These are phyloP conservation scores for Erythrocercus mccallii DNA, from an alignment of 2,113 vertebrate genomes.

Conservation along the genomic window DNA sequence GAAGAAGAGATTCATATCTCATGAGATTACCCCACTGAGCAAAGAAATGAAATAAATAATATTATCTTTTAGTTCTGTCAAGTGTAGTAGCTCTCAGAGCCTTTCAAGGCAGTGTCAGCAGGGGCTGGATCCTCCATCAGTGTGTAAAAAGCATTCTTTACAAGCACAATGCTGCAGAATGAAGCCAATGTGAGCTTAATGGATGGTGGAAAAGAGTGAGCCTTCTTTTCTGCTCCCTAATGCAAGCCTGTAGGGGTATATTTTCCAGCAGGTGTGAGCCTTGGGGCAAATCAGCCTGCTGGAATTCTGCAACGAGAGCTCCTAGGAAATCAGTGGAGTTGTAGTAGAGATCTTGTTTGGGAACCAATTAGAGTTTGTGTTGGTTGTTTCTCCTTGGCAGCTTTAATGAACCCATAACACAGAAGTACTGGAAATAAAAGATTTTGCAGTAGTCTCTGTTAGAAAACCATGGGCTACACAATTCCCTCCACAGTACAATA, in stretches of 20 bases:
- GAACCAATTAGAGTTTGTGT: conserved; percentile 32
- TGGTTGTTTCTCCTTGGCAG: not conserved
- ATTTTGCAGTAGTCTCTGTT: not conserved
- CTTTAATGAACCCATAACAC: conserved; percentile 6
- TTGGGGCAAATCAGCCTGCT: conserved; percentile 9
- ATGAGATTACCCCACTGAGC: conserved; percentile 11
- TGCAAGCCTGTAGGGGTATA: not conserved
- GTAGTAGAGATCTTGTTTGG: not conserved
- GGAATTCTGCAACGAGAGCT: not conserved
- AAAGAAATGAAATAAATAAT: conserved; percentile 49
- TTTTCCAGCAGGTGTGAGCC: not conserved
- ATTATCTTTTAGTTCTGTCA: conserved; percentile 1
- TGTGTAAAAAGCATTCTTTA: not conserved
- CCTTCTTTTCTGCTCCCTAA: not conserved
- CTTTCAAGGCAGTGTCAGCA: conserved; percentile 21
- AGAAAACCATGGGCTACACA: not conserved
- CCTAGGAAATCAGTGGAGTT: not conserved
- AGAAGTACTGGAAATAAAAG: not conserved
- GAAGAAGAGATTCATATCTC: conserved; percentile 26
- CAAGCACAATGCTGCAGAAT: not conserved
- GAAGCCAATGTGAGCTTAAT: not conserved
- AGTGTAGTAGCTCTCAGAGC: conserved; percentile 2
- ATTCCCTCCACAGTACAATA: not conserved
- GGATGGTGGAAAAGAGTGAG: not conserved
- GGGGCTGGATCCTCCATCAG: not conserved